phyloP scores from a whole-genome alignment of 1,140 invertebrate species.

The Zophobas atratus region DNA sequence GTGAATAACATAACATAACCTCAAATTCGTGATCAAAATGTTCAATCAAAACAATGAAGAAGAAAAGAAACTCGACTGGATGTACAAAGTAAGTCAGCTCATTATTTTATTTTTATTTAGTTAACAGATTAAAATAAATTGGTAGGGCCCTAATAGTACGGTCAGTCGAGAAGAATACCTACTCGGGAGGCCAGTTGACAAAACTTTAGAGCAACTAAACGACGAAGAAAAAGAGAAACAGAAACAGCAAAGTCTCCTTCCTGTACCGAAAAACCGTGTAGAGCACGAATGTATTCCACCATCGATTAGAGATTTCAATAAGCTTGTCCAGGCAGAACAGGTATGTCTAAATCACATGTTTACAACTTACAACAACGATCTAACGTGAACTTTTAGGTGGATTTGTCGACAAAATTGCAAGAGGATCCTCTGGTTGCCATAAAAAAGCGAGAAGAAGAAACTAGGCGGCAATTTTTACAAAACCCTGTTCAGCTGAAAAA shows the following conservation, averaged over 20 bases:
- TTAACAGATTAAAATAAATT: constrained; percentile 49
- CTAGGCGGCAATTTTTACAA: constrained; percentile 82
- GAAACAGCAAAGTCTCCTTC: constrained; percentile 66
- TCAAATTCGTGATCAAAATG: constrained; percentile 9
- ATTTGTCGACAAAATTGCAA: constrained; percentile 86
- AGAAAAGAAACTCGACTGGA: constrained; percentile 86
- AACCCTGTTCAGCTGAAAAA: constrained; percentile 94
- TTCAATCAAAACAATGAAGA: constrained; percentile 65
- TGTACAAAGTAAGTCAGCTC: constrained; percentile 83
- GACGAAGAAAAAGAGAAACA: constrained; percentile 76
- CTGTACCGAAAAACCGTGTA: constrained; percentile 76
- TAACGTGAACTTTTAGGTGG: constrained; percentile 70
- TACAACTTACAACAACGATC: constrained; percentile 6
- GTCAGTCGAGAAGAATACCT: constrained; percentile 92
- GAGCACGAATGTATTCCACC: constrained; percentile 85
- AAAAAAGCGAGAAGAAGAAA: constrained; percentile 88
- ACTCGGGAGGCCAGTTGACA: constrained; percentile 90
- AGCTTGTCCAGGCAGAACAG: constrained; percentile 70
- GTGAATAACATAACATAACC: constrained; percentile 8
- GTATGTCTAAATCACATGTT: constrained; percentile 37
- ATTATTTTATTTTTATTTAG: constrained; percentile 48
- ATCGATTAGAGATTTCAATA: constrained; percentile 77
- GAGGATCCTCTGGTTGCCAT: constrained; percentile 93
- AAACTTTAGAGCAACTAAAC: constrained; percentile 81
- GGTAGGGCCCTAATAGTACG: constrained; percentile 77